These are phyloP conservation scores for Bactericera cockerelli DNA, from an alignment of 1,140 invertebrate species.

Conservation along the genomic window DNA sequence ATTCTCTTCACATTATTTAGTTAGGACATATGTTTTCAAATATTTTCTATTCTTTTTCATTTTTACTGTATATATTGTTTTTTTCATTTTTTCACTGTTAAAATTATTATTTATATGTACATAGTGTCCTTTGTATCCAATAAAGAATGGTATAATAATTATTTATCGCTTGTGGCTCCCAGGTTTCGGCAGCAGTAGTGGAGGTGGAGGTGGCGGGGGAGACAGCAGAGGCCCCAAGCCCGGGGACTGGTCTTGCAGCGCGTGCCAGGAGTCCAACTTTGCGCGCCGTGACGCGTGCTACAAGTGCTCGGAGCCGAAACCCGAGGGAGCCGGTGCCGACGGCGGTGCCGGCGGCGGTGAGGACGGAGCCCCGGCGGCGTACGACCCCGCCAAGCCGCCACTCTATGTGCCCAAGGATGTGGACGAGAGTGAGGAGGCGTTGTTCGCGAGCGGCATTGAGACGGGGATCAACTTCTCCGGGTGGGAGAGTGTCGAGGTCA, in stretches of 20 bases:
- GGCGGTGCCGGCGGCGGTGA: not conserved
- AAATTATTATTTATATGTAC: no score
- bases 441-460: not conserved
- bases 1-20: no score
- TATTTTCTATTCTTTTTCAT: no score
- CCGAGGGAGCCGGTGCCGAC: not conserved
- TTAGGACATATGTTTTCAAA: no score
- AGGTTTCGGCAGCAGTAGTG: not conserved
- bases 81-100: no score
- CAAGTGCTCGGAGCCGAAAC: slow-evolving; percentile 1
- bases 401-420: not conserved
- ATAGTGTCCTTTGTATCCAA: no score
- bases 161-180: no score
- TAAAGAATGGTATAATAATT: no score
- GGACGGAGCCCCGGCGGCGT: not conserved
- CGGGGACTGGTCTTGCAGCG: not conserved
- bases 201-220: not conserved
- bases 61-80: no score
- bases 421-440: not conserved
- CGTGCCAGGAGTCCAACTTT: not conserved
- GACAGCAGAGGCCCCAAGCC: not conserved
- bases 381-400: not conserved
- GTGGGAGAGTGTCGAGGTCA: not conserved
- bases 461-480: not conserved
- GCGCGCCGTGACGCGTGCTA: not conserved